Percentiles rank a stretch among this genome's conserved stretches.
These are phyloP conservation scores for Brachionus rubens DNA, from an alignment of 1,140 invertebrate genomes.

Conservation along the genomic window DNA sequence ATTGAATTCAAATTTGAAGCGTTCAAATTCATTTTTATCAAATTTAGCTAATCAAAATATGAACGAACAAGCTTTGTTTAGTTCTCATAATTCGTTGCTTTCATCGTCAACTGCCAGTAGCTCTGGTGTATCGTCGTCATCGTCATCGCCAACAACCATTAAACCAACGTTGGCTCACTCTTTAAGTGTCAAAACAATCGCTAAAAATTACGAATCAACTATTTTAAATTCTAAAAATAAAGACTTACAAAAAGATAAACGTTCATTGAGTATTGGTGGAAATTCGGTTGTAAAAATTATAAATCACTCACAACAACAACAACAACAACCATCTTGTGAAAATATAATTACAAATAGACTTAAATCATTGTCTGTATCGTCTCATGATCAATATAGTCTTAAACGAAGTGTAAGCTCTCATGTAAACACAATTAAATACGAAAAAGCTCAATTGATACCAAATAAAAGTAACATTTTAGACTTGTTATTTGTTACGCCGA, in stretches of 20 bases:
- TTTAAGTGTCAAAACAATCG: conserved; percentile 2
- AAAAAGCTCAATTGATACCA: neutral
- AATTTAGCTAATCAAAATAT: neutral
- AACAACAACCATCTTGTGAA: too few species aligned
- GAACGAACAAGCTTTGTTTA: neutral
- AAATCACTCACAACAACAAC: neutral
- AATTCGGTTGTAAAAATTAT: conserved; percentile 29
- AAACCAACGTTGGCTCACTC: neutral
- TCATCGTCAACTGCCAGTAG: neutral
- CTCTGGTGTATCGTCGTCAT: neutral
- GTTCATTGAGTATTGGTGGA: neutral
- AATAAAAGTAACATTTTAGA: neutral
- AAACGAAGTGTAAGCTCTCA: neutral
- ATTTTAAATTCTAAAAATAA: neutral
- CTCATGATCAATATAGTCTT: neutral
- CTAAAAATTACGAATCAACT: conserved; percentile 7
- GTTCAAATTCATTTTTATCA: conserved; percentile 6
- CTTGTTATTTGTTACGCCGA: too few species aligned
- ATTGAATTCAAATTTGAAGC: neutral
- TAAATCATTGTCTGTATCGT: neutral
- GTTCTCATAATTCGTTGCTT: neutral
- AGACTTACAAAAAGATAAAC: too few species aligned
- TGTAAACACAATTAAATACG: neutral
- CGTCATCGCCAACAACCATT: neutral
- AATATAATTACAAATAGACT: neutral